Base-by-base conservation (phyloP, 2,888 invertebrate genomes). In the Drosophila helvetica region DNA sequence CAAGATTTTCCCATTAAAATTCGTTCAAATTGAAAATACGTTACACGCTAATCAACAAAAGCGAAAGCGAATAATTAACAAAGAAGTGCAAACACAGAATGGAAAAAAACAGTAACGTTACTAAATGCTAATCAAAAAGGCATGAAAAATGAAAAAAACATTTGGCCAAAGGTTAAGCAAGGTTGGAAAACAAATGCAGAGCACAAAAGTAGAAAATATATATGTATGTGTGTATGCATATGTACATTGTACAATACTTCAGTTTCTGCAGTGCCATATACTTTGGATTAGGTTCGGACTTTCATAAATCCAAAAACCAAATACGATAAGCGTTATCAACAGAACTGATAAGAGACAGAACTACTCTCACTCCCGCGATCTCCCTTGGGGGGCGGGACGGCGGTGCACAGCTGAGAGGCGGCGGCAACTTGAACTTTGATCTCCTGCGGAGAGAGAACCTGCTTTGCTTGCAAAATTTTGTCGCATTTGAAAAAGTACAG, bases 401-500 rank as follows among this genome's bases (percentile, higher is more conserved):
- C 30, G 3, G 12, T 33, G 33, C 33, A 33, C 33, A 33, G 33
- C 33, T 33, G 33, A 33, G 33, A 33, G n/a, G 15, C 1, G 33
- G 38, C n/a, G 38, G 54, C 55, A 25, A 38, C 18, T 54, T 65
- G 66, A 66, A 65, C 66, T 66, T 66, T 55, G 66, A 66, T 66
- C 66, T 55, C n/a, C n/a, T n/a, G 33, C 27, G 30, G 30, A 5
- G 45, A 22, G 45, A 5, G 45, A 22, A 53, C 30, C 33, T 10
- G 30, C 33, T 22, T 25, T n/a, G 42, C 43, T 66, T 48, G 48
- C 25, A 5, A 50, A 54, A 50, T 43, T 54, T 43, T 9, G 65
- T 12, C 27, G 45, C 27, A 19, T 45, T 50, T 55, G 15, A 33
- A 12, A 55, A 66, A 33, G 55, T 66, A 65, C 65, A 65, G 48